Percentiles rank a stretch among this genome's conserved stretches.
Evolutionary conservation across 2,888 invertebrate species (phyloP).

Genomic region (Ornithoptera priamus): DNA sequence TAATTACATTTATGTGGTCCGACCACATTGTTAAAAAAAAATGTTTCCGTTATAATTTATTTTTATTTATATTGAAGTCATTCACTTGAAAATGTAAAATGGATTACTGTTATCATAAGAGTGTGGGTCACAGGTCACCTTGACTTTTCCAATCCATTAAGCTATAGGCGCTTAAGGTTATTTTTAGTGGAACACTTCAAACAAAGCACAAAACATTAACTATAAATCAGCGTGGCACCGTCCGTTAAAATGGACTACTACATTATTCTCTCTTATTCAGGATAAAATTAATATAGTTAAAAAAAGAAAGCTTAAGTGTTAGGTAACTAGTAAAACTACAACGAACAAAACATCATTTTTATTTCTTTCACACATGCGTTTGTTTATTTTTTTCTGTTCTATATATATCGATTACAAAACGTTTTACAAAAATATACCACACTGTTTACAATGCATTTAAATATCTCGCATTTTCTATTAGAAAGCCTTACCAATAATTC

Average conservation of each 20-base stretch:
- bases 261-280: too few species aligned
- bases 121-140: too few species aligned
- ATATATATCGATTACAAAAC: conserved; percentile 49
- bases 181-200: conserved; percentile 23
- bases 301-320: conserved; percentile 48
- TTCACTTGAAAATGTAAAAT: too few species aligned
- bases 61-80: too few species aligned
- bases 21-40: too few species aligned
- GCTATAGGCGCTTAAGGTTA: conserved; percentile 15
- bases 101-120: too few species aligned
- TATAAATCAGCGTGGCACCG: too few species aligned
- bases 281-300: conserved; percentile 1
- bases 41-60: too few species aligned
- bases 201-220: conserved; percentile 17
- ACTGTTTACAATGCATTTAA: conserved; percentile 48
- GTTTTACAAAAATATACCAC: conserved; percentile 38
- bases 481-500: conserved; percentile 40
- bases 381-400: conserved; percentile 41
- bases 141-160: too few species aligned
- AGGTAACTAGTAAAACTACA: conserved; percentile 74
- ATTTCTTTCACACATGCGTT: conserved; percentile 66
- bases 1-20: too few species aligned
- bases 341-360: conserved; percentile 76
- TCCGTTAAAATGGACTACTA: too few species aligned
- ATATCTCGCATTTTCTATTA: conserved; percentile 38